phyloP scores from a whole-genome alignment of 2,888 invertebrate species.

The Monoplex corrugatus region DNA sequence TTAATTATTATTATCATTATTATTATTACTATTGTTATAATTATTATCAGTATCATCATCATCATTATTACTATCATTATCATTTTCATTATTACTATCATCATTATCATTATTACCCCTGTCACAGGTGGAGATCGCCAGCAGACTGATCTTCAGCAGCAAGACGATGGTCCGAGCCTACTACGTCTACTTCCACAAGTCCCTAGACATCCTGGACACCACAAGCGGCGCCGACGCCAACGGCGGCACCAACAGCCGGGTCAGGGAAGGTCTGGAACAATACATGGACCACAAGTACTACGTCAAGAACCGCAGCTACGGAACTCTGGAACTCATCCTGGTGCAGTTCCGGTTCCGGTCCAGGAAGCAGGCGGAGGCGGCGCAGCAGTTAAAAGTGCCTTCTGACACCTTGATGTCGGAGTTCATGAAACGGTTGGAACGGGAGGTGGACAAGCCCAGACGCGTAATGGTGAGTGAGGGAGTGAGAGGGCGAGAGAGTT shows the following conservation, averaged over 20 bases:
- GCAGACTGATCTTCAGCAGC: conserved; percentile 61
- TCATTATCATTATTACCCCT: too few relatives aligned
- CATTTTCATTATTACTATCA: too few relatives aligned
- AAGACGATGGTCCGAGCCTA: conserved; percentile 63
- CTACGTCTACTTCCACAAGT: conserved; percentile 61
- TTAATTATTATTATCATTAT: too few relatives aligned
- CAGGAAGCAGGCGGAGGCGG: conserved; percentile 55
- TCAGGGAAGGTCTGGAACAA: conserved; percentile 55
- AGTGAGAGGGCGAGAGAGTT: background rate
- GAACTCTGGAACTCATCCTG: conserved; percentile 66
- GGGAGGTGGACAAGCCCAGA: conserved; percentile 55
- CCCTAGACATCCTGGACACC: conserved; percentile 60
- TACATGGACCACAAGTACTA: conserved; percentile 61
- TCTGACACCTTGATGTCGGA: conserved; percentile 55
- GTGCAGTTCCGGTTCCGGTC: conserved; percentile 64
- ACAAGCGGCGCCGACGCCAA: conserved; percentile 25
- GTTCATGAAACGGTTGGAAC: conserved; percentile 54
- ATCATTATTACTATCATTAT: too few relatives aligned
- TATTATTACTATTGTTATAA: too few relatives aligned
- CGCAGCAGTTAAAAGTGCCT: conserved; percentile 47
- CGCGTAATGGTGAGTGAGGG: conserved; percentile 56
- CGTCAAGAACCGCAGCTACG: conserved; percentile 61
- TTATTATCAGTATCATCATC: too few relatives aligned
- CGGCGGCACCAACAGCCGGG: background rate
- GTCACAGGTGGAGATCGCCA: conserved; percentile 67